Evolutionary conservation across 2,888 invertebrate species (phyloP).

Genomic region (Rapana venosa): DNA sequence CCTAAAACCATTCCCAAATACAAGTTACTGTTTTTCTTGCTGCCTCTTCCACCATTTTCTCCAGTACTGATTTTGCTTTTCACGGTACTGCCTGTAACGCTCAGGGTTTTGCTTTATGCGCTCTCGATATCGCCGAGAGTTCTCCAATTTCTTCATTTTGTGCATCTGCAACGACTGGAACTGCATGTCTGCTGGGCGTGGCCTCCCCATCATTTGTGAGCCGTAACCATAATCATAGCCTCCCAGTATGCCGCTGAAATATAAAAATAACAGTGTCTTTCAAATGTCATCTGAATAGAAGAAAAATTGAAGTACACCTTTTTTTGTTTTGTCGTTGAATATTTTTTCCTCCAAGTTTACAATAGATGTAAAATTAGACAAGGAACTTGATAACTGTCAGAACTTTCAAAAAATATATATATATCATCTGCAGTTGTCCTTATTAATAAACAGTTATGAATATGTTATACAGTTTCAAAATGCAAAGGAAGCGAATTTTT

Average conservation of each 20-base stretch:
- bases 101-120: conserved; percentile 30
- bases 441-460: background rate
- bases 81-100: conserved; percentile 29
- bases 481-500: background rate
- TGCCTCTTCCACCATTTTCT: conserved; percentile 20
- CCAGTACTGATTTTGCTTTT: conserved; percentile 31
- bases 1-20: no score
- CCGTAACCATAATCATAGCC: background rate
- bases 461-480: background rate
- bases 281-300: background rate
- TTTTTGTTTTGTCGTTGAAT: background rate
- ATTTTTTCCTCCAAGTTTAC: background rate
- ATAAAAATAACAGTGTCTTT: conserved; percentile 1
- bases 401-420: no score
- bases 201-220: background rate
- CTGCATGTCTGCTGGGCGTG: background rate
- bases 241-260: conserved; percentile 21
- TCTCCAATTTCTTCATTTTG: conserved; percentile 24
- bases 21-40: conserved; percentile 2
- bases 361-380: background rate
- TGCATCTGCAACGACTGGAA: conserved; percentile 15
- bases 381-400: no score
- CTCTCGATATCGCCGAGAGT: conserved; percentile 1
- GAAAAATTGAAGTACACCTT: background rate
- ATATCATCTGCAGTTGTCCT: no score